These are phyloP conservation scores for Rhegmatorhina hoffmannsi DNA, from an alignment of 2,113 vertebrate species.

Conservation along the genomic window DNA sequence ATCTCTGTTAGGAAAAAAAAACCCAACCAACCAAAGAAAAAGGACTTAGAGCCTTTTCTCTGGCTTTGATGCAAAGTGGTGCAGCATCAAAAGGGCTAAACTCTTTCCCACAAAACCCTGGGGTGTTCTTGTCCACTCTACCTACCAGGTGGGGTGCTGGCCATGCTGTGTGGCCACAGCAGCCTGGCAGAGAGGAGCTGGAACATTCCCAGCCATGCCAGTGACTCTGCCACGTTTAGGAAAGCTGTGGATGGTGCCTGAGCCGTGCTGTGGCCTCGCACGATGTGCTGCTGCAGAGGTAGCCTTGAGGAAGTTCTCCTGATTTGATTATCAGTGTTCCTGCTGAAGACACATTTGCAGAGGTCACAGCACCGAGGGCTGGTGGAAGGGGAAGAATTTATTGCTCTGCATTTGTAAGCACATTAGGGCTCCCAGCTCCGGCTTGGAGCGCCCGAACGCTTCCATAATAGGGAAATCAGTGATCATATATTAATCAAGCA, in stretches of 20 bases:
- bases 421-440: constrained; percentile 27
- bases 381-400: background rate
- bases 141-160: background rate
- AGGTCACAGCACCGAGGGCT: background rate
- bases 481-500: constrained; percentile 57
- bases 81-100: background rate
- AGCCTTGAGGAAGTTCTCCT: background rate
- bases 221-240: background rate
- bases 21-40: background rate
- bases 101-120: background rate
- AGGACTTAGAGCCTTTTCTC: background rate
- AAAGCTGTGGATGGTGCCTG: background rate
- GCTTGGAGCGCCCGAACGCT: background rate
- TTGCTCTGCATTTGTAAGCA: constrained; percentile 24
- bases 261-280: background rate
- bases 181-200: background rate
- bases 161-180: background rate
- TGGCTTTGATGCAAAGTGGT: background rate
- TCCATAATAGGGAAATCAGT: constrained; percentile 51
- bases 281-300: background rate
- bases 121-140: background rate
- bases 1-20: background rate
- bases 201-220: background rate
- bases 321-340: background rate
- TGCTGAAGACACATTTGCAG: background rate